A percentile compares a stretch with the other conserved stretches of the same genome.
Evolutionary conservation across 1,140 invertebrate genomes (phyloP).

Genomic region (Lepidurus packardi): DNA sequence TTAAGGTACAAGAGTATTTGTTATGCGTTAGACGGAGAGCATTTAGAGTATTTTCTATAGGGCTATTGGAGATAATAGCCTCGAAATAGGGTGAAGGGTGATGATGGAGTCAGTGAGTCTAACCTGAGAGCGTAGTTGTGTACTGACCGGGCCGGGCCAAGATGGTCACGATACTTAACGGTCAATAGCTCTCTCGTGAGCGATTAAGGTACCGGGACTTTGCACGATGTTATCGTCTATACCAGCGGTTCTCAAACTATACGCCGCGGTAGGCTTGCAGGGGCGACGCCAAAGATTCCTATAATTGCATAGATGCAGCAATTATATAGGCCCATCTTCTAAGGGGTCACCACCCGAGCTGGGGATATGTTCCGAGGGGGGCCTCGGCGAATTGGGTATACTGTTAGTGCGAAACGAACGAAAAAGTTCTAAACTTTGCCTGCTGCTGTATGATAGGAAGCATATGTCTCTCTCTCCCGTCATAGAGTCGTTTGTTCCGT

Average conservation of each 20-base stretch:
- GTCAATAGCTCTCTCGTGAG: slow-evolving; percentile 15
- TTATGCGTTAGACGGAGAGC: no score
- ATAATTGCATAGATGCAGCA: no score
- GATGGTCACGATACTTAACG: not conserved
- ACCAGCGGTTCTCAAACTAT: no score
- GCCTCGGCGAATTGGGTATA: no score
- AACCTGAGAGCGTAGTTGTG: not conserved
- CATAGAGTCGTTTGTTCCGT: slow-evolving; percentile 15
- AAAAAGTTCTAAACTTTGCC: no score
- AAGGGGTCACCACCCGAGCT: no score
- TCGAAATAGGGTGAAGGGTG: not conserved
- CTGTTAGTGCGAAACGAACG: no score
- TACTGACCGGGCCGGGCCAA: not conserved
- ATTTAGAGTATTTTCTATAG: not conserved
- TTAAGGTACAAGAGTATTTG: no score
- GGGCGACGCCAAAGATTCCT: no score
- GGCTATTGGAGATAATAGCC: not conserved
- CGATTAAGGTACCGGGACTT: not conserved
- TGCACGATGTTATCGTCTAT: not conserved
- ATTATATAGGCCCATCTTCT: no score
- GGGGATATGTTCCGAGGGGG: no score
- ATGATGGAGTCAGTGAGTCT: not conserved
- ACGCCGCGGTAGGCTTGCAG: no score
- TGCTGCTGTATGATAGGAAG: not conserved
- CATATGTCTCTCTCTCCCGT: not conserved